These are phyloP conservation scores for Xiphorhynchus erythropygius DNA, from an alignment of 2,797 vertebrate genomes.

Conservation along the genomic window DNA sequence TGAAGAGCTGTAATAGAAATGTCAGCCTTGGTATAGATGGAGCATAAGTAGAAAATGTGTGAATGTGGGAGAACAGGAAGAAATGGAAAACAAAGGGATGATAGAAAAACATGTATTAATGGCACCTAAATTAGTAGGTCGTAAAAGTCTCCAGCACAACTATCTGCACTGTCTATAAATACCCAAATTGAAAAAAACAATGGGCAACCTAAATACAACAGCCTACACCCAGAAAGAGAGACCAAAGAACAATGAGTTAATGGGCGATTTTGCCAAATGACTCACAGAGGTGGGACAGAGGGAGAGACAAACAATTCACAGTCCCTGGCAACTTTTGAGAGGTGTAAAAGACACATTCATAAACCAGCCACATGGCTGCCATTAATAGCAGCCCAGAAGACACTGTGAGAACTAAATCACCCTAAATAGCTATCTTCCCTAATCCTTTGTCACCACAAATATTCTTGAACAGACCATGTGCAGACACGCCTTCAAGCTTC, in stretches of 20 bases:
- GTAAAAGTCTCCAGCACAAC: not conserved
- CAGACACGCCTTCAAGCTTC: not conserved
- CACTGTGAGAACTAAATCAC: not conserved
- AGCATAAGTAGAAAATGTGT: not conserved
- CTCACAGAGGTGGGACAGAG: not conserved
- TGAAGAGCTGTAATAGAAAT: not conserved
- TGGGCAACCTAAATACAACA: not conserved
- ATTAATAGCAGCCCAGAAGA: not conserved
- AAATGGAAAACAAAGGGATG: not conserved
- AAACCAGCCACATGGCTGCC: not conserved
- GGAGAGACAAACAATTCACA: not conserved
- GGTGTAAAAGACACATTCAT: not conserved
- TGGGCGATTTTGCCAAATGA: not conserved
- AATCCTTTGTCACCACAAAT: not conserved
- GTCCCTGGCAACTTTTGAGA: not conserved
- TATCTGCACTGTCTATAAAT: not conserved
- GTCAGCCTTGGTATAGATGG: not conserved
- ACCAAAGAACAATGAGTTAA: not conserved
- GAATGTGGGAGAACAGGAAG: not conserved
- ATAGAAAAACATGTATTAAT: not conserved
- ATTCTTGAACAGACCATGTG: rapidly evolving
- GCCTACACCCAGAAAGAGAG: not conserved
- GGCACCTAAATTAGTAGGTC: not conserved
- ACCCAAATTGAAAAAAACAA: not conserved
- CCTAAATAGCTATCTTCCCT: not conserved